phyloP scores from a whole-genome alignment of 2,797 vertebrate genomes.

The Artibeus lituratus region DNA sequence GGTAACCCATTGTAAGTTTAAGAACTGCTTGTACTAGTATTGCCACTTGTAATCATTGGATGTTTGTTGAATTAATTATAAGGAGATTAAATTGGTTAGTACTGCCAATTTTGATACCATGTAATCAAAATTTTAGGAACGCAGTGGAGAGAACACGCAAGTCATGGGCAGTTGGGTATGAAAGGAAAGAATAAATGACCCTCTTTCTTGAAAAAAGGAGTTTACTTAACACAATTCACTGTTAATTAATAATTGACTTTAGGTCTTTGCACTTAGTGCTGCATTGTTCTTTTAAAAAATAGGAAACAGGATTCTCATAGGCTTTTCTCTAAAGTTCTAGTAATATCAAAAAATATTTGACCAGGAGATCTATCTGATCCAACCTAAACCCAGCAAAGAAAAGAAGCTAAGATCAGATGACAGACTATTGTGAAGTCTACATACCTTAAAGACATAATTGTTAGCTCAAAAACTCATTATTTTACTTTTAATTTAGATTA shows the following conservation, averaged over 20 bases:
- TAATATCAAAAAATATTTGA: slow-evolving; percentile 4
- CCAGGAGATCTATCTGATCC: not conserved
- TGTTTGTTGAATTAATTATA: slow-evolving; percentile 31
- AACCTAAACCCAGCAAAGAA: not conserved
- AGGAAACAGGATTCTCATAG: not conserved
- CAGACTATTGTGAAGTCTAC: not conserved
- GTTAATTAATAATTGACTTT: slow-evolving; percentile 18
- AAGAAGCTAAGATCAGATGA: not conserved
- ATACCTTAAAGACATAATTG: not conserved
- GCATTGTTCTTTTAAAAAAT: not conserved
- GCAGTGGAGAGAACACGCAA: not conserved
- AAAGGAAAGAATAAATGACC: slow-evolving; percentile 15
- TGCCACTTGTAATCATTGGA: not conserved
- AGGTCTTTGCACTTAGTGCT: not conserved
- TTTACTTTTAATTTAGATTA: not conserved
- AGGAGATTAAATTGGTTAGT: not conserved
- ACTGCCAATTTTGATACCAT: not conserved
- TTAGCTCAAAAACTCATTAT: not conserved
- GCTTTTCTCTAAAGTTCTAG: not conserved
- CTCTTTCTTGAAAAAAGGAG: not conserved
- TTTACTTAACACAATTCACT: slow-evolving; percentile 28
- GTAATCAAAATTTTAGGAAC: slow-evolving; percentile 13
- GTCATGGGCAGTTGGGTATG: not conserved
- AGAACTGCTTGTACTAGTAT: not conserved
- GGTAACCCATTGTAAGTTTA: slow-evolving; percentile 1